Conservation (phyloP, 2,113 vertebrate species). For the Nesoenas mayeri region DNA sequence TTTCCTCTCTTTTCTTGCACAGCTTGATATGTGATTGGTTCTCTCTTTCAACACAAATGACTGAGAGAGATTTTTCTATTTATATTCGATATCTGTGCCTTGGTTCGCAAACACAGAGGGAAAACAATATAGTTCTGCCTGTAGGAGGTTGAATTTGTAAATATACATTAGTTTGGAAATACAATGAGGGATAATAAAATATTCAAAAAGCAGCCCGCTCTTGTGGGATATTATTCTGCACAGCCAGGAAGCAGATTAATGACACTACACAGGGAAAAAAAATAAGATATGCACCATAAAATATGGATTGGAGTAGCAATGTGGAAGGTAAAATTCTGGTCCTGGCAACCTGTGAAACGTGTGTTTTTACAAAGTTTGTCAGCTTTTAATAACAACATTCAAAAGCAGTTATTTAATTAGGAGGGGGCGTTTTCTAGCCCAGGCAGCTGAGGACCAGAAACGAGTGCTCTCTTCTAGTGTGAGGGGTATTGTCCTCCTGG, state of each 20-base stretch:
- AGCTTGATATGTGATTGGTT: constrained; percentile 76
- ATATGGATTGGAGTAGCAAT: constrained; percentile 66
- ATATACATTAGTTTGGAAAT: constrained; percentile 80
- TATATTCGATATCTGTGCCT: constrained; percentile 44
- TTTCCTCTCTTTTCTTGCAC: constrained; percentile 44
- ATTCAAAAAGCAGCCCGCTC: constrained; percentile 77
- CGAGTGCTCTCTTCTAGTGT: not conserved
- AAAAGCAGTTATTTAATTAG: not conserved
- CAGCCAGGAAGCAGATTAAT: constrained; percentile 82
- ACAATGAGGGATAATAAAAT: constrained; percentile 79
- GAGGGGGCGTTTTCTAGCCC: not conserved
- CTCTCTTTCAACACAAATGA: constrained; percentile 68
- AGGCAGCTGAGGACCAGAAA: not conserved
- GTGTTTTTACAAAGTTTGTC: constrained; percentile 25
- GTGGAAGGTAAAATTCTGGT: constrained; percentile 38
- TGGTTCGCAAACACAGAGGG: constrained; percentile 55
- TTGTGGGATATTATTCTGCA: constrained; percentile 77
- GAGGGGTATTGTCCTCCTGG: not conserved
- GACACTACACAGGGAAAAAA: constrained; percentile 59
- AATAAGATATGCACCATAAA: constrained; percentile 70
- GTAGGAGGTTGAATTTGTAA: constrained; percentile 80
- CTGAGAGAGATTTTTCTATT: constrained; percentile 63
- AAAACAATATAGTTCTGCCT: constrained; percentile 74
- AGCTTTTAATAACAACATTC: not conserved
- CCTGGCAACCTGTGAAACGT: constrained; percentile 3